These are phyloP conservation scores for Fopius arisanus DNA, from an alignment of 1,140 invertebrate species.

Conservation along the genomic window DNA sequence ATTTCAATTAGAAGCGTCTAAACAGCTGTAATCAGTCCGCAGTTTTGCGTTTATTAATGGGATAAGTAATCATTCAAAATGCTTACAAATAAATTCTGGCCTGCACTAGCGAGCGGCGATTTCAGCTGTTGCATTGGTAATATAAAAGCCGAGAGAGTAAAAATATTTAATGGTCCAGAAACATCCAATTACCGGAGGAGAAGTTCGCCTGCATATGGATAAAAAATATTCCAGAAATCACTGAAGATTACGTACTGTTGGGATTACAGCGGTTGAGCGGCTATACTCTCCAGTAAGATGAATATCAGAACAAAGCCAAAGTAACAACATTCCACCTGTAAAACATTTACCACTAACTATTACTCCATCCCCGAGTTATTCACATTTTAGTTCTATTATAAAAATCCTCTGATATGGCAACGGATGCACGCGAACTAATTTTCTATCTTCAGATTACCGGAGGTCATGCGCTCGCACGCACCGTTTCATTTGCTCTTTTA, in stretches of 20 bases:
- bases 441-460: constrained; percentile 16
- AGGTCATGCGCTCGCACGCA: constrained; percentile 11
- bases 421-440: constrained; percentile 27
- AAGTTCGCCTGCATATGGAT: background rate
- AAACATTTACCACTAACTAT: background rate
- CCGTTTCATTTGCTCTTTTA: constrained; percentile 7
- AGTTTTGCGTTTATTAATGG: no score
- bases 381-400: constrained; percentile 17
- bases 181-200: constrained; percentile 15
- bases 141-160: background rate
- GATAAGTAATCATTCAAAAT: background rate
- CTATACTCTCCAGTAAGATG: background rate
- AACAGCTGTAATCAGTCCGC: no score
- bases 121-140: background rate
- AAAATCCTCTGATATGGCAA: constrained; percentile 5
- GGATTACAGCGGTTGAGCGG: constrained; percentile 11
- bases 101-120: background rate
- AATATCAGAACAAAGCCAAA: background rate
- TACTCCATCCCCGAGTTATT: background rate
- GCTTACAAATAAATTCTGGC: background rate
- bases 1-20: background rate
- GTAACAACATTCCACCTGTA: background rate
- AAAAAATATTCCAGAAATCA: background rate
- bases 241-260: constrained; percentile 13
- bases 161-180: background rate